Conservation (phyloP, 2,797 vertebrate species). For the Microctenopoma steveboyesi region DNA sequence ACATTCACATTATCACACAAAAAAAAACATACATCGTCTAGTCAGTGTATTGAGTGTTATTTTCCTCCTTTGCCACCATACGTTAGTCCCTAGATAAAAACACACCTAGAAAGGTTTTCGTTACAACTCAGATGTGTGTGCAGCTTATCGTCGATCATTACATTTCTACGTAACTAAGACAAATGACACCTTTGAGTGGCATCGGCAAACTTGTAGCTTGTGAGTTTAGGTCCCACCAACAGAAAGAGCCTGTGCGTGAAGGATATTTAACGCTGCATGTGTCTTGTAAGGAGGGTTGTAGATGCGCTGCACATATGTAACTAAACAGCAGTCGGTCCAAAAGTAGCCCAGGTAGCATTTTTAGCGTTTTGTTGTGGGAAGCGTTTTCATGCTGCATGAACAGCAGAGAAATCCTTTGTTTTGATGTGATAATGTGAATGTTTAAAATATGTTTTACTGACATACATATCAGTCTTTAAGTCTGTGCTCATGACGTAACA, state of each 20-base stretch:
- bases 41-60: not conserved
- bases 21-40: not conserved
- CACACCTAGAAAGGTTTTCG: no score
- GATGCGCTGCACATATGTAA: not conserved
- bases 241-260: not conserved
- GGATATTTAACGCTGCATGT: no score
- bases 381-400: no score
- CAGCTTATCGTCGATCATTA: no score
- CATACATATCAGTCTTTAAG: conserved; percentile 5
- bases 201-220: not conserved
- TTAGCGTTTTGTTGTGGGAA: no score
- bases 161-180: no score
- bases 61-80: no score
- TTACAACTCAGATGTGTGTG: no score
- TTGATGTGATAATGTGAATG: conserved; percentile 24
- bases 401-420: not conserved
- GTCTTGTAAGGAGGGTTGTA: not conserved
- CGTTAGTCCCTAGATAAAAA: no score
- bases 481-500: not conserved
- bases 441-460: not conserved
- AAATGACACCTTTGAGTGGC: not conserved
- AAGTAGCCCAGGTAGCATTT: not conserved
- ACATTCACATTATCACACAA: conserved; percentile 11
- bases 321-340: not conserved
- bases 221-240: not conserved